A percentile compares a stretch with the other conserved stretches of the same genome.
These are phyloP conservation scores for Narcine bancroftii DNA, from an alignment of 2,113 vertebrate species.

Conservation along the genomic window DNA sequence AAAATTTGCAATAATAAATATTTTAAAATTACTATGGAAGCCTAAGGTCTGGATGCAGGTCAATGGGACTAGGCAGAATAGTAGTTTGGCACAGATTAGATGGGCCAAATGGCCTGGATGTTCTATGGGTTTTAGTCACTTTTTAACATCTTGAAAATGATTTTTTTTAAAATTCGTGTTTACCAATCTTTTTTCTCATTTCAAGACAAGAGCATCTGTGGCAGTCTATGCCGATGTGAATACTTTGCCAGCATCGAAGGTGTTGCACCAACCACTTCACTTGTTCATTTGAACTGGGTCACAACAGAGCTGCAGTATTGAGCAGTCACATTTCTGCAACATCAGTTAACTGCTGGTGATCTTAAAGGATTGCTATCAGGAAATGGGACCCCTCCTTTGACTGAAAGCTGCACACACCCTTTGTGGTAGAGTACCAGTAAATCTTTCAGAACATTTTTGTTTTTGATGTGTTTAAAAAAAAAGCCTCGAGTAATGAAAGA, in stretches of 20 bases:
- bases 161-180: not conserved
- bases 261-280: too few species aligned
- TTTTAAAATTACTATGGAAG: too few species aligned
- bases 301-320: not conserved
- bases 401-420: not conserved
- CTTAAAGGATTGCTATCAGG: not conserved
- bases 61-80: too few species aligned
- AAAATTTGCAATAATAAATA: too few species aligned
- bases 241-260: not conserved
- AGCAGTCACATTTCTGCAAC: not conserved
- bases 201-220: not conserved
- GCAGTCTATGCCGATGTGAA: not conserved
- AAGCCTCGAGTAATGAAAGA: not conserved
- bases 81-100: too few species aligned
- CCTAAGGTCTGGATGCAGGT: too few species aligned
- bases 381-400: slow-evolving; percentile 13
- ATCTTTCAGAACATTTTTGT: not conserved
- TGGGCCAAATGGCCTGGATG: too few species aligned
- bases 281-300: not conserved
- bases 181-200: not conserved
- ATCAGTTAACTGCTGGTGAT: slow-evolving; percentile 1
- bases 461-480: not conserved
- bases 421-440: not conserved
- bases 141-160: not conserved
- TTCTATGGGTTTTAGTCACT: too few species aligned